Base-by-base conservation (phyloP, 2,888 invertebrate genomes). In the Noctua pronuba region DNA sequence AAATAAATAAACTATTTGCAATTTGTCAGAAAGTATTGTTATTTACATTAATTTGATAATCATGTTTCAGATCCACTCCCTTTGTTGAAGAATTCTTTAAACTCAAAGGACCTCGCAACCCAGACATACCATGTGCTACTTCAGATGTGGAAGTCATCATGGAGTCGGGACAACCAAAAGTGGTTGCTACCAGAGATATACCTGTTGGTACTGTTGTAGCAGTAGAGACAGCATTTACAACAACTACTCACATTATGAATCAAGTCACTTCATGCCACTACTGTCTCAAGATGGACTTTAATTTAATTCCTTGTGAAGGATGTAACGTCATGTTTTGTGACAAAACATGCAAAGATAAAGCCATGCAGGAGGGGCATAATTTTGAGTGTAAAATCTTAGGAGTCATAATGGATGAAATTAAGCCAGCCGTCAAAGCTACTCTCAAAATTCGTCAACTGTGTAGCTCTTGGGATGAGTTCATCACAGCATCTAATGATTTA, bases 391-490 rank as follows among this genome's bases (percentile, higher is more conserved):
- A 83, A 73, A 73, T 82, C 28, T 49, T 64, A 0, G 31, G 46
- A 1, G 5, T 55, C 1, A 4, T 79, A 0, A 1, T 41, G 2
- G 35, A 52, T n/a, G 60, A 73, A 21, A 21, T 72, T 41, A 64
- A 55, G 24, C n/a, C 74, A n/a, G 52, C 79, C 1, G 24, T 84
- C 28, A 69, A 46, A 73, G 66, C 74, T 60, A 46, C 75, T 64
- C 21, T 82, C 13, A 82, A 84, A 73, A 80, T 82, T 18, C 85
- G 82, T 60, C 70, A 75, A 68, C 58, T 80, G 31, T 84, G 84
- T 38, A 38, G 38, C 13, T 84, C 82, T 55, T 82, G 82, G 82
- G 80, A 84, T 11, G 82, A 84, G 24, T 80, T 82, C 31, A 84
- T 82, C 28, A 24, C 58, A 31, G 85, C 75, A 58, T 84, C 82